Percentiles rank a stretch among this genome's conserved stretches.
Conservation (phyloP, 2,113 vertebrate species). For the Catharus bicknelli region DNA sequence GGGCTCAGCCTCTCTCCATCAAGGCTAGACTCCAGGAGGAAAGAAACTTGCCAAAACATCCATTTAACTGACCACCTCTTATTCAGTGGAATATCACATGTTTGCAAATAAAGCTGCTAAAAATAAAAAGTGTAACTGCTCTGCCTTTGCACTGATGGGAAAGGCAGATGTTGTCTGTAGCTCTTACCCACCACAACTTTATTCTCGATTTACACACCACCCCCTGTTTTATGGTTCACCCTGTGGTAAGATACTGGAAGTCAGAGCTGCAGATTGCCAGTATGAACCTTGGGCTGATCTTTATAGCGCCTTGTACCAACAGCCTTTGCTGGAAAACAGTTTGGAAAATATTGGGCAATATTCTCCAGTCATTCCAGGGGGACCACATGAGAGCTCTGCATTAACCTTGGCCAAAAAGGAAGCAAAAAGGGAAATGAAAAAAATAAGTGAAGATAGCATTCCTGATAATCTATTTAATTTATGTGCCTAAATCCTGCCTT, state of each 20-base stretch:
- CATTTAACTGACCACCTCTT: conserved; percentile 27
- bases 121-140: conserved; percentile 9
- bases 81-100: background rate
- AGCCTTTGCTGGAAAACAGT: conserved; percentile 13
- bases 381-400: background rate
- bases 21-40: background rate
- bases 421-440: conserved; percentile 9
- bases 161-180: conserved; percentile 33
- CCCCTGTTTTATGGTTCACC: conserved; percentile 12
- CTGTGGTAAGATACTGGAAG: background rate
- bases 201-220: conserved; percentile 10
- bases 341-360: conserved; percentile 17
- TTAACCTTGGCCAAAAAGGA: background rate
- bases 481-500: background rate
- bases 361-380: background rate
- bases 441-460: background rate
- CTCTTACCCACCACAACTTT: conserved; percentile 12
- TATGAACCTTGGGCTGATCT: background rate
- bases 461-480: background rate
- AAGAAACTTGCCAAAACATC: background rate
- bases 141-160: conserved; percentile 28
- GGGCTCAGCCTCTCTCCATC: background rate
- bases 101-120: conserved; percentile 31
- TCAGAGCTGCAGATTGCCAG: background rate
- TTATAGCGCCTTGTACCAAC: background rate